A percentile compares a stretch with the other conserved stretches of the same genome.
phyloP scores from a whole-genome alignment of 1,140 invertebrate species.

The Apis cerana region DNA sequence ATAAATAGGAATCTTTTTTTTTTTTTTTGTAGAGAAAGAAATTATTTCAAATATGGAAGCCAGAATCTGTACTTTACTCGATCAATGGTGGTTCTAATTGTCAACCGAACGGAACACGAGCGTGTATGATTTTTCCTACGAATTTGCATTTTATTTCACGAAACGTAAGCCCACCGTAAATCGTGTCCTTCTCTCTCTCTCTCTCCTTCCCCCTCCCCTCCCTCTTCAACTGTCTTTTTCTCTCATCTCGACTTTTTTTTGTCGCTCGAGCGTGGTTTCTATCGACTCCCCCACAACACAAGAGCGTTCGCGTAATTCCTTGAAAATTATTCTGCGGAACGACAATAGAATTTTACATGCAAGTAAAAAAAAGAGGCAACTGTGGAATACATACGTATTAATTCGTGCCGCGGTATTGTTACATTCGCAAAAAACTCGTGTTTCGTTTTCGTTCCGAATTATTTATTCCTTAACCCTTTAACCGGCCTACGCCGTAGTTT shows the following conservation, averaged over 20 bases:
- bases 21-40: background rate
- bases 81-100: constrained; percentile 6
- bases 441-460: constrained; percentile 38
- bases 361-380: constrained; percentile 43
- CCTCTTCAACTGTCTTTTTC: background rate
- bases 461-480: constrained; percentile 44
- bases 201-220: background rate
- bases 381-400: constrained; percentile 35
- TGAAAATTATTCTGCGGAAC: constrained; percentile 48
- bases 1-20: background rate
- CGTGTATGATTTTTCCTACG: background rate
- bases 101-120: constrained; percentile 5
- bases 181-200: background rate
- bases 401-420: constrained; percentile 38
- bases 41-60: background rate
- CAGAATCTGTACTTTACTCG: background rate
- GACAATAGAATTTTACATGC: constrained; percentile 50
- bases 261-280: background rate
- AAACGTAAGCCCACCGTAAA: constrained; percentile 26
- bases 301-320: constrained; percentile 44
- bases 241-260: background rate
- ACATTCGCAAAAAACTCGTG: constrained; percentile 4
- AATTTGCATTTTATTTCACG: constrained; percentile 44
- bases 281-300: constrained; percentile 24
- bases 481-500: background rate